Percentiles rank a stretch among this genome's conserved stretches.
Evolutionary conservation across 2,888 invertebrate genomes (phyloP).

Genomic region (Bhutanitis thaidina): DNA sequence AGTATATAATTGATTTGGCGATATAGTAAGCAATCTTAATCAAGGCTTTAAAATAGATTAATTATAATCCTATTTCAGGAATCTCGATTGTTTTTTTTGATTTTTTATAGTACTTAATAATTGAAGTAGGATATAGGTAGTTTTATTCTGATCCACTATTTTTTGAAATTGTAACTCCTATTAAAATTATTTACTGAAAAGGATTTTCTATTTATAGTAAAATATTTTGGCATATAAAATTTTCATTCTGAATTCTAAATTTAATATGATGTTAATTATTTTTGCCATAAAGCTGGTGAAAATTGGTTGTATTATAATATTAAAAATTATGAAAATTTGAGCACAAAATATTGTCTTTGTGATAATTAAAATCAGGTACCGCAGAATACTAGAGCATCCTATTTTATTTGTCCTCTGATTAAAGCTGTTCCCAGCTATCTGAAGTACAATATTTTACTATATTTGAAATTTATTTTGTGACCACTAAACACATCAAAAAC

Average conservation of each 20-base stretch:
- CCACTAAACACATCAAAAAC: slow-evolving; percentile 9
- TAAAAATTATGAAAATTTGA: neutral
- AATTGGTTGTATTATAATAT: too few relatives aligned
- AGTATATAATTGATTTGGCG: neutral
- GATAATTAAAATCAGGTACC: too few relatives aligned
- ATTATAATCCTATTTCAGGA: neutral
- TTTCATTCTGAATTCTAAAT: neutral
- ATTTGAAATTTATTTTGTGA: slow-evolving; percentile 9
- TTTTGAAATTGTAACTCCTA: neutral
- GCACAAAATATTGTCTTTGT: neutral
- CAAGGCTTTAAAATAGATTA: slow-evolving; percentile 15
- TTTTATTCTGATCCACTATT: neutral
- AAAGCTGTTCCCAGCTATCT: neutral
- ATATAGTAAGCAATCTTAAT: slow-evolving; percentile 2
- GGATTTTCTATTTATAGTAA: slow-evolving; percentile 3
- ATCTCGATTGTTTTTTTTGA: slow-evolving; percentile 1
- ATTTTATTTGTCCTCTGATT: neutral
- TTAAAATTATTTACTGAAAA: neutral
- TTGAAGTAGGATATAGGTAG: neutral
- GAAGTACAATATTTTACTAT: too few relatives aligned
- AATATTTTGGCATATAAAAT: neutral
- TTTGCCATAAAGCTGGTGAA: too few relatives aligned
- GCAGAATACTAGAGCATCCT: too few relatives aligned
- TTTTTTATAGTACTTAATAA: neutral
- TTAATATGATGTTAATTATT: too few relatives aligned